A percentile compares a stretch with the other conserved stretches of the same genome.
These are phyloP conservation scores for Caenorhabditis sp. DNA, from an alignment of 2,888 invertebrate species.

Conservation along the genomic window DNA sequence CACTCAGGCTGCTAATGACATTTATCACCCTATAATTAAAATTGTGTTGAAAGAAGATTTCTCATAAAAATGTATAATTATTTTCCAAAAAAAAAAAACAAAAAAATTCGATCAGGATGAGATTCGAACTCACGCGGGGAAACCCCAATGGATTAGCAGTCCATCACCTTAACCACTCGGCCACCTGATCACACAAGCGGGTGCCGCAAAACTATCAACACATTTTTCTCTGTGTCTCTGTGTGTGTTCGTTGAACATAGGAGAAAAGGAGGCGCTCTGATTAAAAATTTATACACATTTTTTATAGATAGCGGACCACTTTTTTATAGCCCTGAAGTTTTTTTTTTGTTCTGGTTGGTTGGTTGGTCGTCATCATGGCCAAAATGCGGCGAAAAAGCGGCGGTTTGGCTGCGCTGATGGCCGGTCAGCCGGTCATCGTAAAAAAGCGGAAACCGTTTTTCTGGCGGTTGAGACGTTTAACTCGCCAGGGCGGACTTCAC, in stretches of 20 bases:
- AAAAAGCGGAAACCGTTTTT: slow-evolving; percentile 27
- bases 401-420: slow-evolving; percentile 53
- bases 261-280: background rate
- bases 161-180: slow-evolving; percentile 71
- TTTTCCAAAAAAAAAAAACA: background rate
- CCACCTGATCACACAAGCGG: slow-evolving; percentile 59
- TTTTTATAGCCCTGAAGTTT: too few relatives aligned
- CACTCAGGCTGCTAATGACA: slow-evolving; percentile 41
- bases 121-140: slow-evolving; percentile 68
- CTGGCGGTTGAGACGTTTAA: slow-evolving; percentile 31
- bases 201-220: background rate
- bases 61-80: background rate
- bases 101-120: slow-evolving; percentile 18
- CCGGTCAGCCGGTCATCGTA: slow-evolving; percentile 44
- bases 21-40: slow-evolving; percentile 47
- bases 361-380: too few relatives aligned
- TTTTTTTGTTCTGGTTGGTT: too few relatives aligned
- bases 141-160: slow-evolving; percentile 71
- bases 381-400: slow-evolving; percentile 46
- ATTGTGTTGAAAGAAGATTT: background rate
- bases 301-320: too few relatives aligned
- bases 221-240: background rate
- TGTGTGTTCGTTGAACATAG: background rate
- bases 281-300: background rate
- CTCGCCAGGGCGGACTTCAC: slow-evolving; percentile 48